Conservation (phyloP, 2,888 invertebrate genomes). For the Eupithecia centaureata region DNA sequence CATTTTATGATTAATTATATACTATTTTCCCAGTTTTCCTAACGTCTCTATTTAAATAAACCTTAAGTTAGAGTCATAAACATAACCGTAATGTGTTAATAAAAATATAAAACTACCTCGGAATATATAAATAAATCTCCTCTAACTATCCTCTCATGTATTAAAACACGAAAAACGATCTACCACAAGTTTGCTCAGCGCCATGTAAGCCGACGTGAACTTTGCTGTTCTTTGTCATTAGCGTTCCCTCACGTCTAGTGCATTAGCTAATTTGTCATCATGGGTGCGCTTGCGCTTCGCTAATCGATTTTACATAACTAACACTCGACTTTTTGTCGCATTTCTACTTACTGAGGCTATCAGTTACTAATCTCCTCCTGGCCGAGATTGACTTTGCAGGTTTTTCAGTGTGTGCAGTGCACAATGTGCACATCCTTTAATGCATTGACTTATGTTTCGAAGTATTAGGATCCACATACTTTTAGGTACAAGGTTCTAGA, state of each 20-base stretch:
- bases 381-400: conserved; percentile 36
- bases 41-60: too few species aligned
- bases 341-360: conserved; percentile 26
- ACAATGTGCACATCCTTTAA: background rate
- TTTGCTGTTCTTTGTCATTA: conserved; percentile 73
- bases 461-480: background rate
- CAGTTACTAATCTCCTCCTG: conserved; percentile 40
- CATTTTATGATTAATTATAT: too few species aligned
- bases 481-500: too few species aligned
- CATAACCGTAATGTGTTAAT: too few species aligned
- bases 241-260: conserved; percentile 76
- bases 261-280: conserved; percentile 78
- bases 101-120: too few species aligned
- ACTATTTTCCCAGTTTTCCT: too few species aligned
- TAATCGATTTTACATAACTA: conserved; percentile 57
- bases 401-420: conserved; percentile 23
- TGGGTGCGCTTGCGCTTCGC: conserved; percentile 53
- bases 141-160: background rate
- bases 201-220: conserved; percentile 62
- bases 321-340: conserved; percentile 39
- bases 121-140: background rate
- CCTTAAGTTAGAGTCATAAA: too few species aligned
- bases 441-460: background rate
- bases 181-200: conserved; percentile 29
- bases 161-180: background rate